Conservation (phyloP, 2,113 vertebrate species). For the Saguinus midas region DNA sequence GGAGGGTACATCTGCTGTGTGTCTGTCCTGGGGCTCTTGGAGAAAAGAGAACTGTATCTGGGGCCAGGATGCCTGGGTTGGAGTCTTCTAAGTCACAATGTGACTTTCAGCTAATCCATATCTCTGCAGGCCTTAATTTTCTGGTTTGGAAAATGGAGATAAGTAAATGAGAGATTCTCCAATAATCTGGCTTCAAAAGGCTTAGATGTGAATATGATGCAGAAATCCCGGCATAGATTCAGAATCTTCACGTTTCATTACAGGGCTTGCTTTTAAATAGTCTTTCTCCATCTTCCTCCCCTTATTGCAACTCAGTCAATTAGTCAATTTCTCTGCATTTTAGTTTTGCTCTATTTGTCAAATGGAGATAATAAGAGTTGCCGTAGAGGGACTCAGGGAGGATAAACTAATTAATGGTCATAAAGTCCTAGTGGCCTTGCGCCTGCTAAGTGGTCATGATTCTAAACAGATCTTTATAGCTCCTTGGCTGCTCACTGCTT, state of each 20-base stretch:
- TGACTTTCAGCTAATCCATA: background rate
- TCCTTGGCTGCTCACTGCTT: background rate
- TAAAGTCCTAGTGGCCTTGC: constrained; percentile 37
- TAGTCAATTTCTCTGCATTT: constrained; percentile 62
- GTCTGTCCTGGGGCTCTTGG: background rate
- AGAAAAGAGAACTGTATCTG: background rate
- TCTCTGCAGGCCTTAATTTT: background rate
- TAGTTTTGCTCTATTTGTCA: constrained; percentile 66
- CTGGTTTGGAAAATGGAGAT: background rate
- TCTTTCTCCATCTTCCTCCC: background rate
- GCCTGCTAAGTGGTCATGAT: constrained; percentile 69
- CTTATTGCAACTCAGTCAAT: constrained; percentile 46
- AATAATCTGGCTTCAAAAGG: background rate
- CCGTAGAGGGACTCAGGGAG: constrained; percentile 60
- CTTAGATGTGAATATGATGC: background rate
- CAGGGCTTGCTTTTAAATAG: constrained; percentile 33
- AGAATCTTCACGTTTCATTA: background rate
- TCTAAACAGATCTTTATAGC: constrained; percentile 64
- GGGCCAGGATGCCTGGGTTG: too few species aligned
- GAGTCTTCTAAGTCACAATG: background rate
- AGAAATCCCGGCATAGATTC: background rate
- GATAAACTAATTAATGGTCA: constrained; percentile 71
- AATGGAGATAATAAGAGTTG: constrained; percentile 69
- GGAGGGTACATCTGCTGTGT: background rate
- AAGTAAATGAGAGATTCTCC: background rate